phyloP scores from a whole-genome alignment of 2,113 vertebrate genomes.

The Protomyctophum bolini region DNA sequence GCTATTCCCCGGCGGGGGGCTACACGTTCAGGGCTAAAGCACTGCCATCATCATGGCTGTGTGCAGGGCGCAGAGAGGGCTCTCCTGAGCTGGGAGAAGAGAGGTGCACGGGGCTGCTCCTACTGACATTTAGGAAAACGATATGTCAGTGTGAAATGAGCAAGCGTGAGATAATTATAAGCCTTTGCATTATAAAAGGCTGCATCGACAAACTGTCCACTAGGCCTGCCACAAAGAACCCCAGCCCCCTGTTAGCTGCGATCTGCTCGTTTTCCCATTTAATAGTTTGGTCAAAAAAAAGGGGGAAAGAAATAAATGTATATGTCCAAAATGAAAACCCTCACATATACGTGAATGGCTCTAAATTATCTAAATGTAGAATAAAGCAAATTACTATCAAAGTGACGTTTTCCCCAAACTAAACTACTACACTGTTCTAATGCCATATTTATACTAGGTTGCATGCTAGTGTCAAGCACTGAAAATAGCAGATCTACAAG shows the following conservation, averaged over 20 bases:
- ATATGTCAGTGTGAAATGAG: constrained; percentile 85
- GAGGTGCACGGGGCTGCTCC: constrained; percentile 72
- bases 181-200: constrained; percentile 85
- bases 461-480: background rate
- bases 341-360: background rate
- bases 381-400: constrained; percentile 19
- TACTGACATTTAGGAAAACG: constrained; percentile 93
- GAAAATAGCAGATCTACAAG: no score
- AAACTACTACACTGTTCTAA: constrained; percentile 25
- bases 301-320: background rate
- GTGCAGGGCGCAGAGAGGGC: constrained; percentile 76
- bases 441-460: constrained; percentile 42
- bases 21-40: constrained; percentile 72
- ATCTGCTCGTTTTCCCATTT: constrained; percentile 67
- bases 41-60: constrained; percentile 81
- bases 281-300: constrained; percentile 66
- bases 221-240: constrained; percentile 65
- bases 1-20: constrained; percentile 80
- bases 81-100: constrained; percentile 62
- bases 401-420: constrained; percentile 34
- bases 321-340: constrained; percentile 49
- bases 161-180: constrained; percentile 90
- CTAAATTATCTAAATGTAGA: constrained; percentile 20
- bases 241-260: constrained; percentile 63
- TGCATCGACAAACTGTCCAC: constrained; percentile 82